phyloP scores from a whole-genome alignment of 2,797 vertebrate species.

The Tapera naevia region DNA sequence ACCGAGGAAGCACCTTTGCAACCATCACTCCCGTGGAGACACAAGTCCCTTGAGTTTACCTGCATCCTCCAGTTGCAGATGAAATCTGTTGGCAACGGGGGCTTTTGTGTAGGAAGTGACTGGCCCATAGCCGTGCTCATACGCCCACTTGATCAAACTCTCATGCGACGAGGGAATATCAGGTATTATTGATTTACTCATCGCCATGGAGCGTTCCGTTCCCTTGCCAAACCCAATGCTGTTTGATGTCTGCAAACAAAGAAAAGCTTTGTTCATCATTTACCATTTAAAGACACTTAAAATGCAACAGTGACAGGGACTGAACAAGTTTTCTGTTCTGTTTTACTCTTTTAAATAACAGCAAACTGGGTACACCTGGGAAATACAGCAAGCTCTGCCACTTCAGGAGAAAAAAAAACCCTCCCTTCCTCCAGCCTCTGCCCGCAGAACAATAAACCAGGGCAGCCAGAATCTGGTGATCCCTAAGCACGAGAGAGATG shows the following conservation, averaged over 20 bases:
- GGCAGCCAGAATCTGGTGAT: background rate
- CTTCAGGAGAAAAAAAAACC: background rate
- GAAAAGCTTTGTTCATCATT: background rate
- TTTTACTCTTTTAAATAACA: background rate
- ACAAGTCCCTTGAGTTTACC: constrained; percentile 73
- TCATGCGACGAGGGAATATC: constrained; percentile 84
- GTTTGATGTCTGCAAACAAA: constrained; percentile 85
- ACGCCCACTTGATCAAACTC: constrained; percentile 89
- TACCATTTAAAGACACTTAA: background rate
- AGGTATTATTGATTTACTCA: constrained; percentile 72
- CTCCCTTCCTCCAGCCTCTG: background rate
- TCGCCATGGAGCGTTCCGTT: constrained; percentile 80
- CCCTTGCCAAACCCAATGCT: constrained; percentile 84
- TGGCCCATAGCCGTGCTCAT: constrained; percentile 79
- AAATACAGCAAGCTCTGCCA: background rate
- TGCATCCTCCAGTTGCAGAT: constrained; percentile 83
- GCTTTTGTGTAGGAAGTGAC: constrained; percentile 92
- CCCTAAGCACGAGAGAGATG: background rate
- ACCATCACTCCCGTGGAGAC: background rate
- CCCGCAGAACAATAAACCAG: background rate
- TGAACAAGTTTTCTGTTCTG: background rate
- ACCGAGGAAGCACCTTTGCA: background rate
- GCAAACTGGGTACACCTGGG: background rate
- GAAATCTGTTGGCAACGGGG: constrained; percentile 89
- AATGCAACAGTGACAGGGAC: background rate